Percentiles rank a stretch among this genome's conserved stretches.
These are phyloP conservation scores for Sminthurinus aureus DNA, from an alignment of 2,888 invertebrate species.

Conservation along the genomic window DNA sequence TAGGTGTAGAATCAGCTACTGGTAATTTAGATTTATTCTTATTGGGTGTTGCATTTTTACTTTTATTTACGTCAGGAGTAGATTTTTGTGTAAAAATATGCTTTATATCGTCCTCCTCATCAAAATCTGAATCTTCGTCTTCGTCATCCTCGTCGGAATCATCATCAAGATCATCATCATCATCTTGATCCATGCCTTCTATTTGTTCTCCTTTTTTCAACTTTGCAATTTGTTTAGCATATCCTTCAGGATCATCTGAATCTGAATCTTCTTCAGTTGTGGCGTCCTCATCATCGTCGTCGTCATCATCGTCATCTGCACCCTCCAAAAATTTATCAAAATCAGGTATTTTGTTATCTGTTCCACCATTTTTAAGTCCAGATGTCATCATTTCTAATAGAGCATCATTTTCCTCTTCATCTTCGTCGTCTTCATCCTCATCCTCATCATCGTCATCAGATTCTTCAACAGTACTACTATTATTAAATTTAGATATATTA, in stretches of 20 bases:
- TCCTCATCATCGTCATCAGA: slow-evolving; percentile 53
- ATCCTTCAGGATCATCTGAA: not conserved
- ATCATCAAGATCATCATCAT: slow-evolving; percentile 21
- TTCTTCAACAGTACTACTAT: slow-evolving; percentile 34
- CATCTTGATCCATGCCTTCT: not conserved
- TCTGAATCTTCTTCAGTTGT: slow-evolving; percentile 38
- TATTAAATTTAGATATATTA: no score
- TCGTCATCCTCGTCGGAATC: slow-evolving; percentile 11
- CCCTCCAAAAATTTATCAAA: no score
- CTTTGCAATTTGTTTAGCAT: no score
- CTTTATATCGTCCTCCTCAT: not conserved
- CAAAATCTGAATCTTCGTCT: slow-evolving; percentile 14
- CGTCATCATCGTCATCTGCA: not conserved
- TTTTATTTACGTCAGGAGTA: not conserved
- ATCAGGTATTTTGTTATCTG: no score
- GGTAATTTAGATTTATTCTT: slow-evolving; percentile 9
- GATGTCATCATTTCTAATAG: not conserved
- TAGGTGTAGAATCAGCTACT: no score
- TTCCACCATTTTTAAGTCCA: no score
- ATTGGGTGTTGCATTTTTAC: not conserved
- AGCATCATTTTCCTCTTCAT: slow-evolving; percentile 44
- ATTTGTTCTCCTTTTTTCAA: not conserved
- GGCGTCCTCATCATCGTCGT: slow-evolving; percentile 25
- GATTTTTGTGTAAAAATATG: no score
- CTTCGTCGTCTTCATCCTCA: slow-evolving; percentile 43